Base-by-base conservation (phyloP, 2,888 invertebrate genomes). In the Ethmia dodecea region DNA sequence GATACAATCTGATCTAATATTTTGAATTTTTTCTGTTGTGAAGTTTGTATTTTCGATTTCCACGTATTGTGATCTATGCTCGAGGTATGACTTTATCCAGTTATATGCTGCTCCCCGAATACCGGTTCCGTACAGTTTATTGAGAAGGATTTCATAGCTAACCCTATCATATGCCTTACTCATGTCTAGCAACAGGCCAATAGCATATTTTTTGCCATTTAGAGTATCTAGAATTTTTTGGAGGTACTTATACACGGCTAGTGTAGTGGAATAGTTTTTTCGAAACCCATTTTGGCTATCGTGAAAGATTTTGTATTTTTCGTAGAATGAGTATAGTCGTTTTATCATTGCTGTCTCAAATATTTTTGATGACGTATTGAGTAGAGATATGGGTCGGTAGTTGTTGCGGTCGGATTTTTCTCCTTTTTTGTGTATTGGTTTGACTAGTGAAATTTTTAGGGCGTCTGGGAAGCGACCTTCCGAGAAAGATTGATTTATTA, bases 51-150 rank as follows among this genome's bases (percentile, higher is more conserved):
- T 14, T 24, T 42, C 35, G 18, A 39, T 33, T 35, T 43, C 35
- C 1, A 42, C 42, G 4, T 26, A 28, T 33, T 47, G 45, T 15
- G 24, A 15, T 4, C 47, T 26, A 13, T 38, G 26, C 13, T 26
- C 15, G 9, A 45, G 31, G 28, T 45, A 48, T 2, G 45, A 45
- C 13, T 22, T 27, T 12, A 49, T 32, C 42, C 42, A 44, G 8
- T 42, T 13, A 22, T 41, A 27, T 3, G 40, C 22, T 5, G 8
- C 14, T 5, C 49, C 46, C 10, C 49, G 26, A 6, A 47, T 29
- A 3, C 49, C 49, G 14, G 12, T 27, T 4, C 13, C 27, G 9
- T 27, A 27, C 3, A 27, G 27, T 27, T 27, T 27, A 3, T 12
- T n/a, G 3, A 27, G 9, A 11, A 27, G 27, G 5, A 27, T 11